These are phyloP conservation scores for Ornithoptera alexandrae DNA, from an alignment of 2,888 invertebrate genomes.

Conservation along the genomic window DNA sequence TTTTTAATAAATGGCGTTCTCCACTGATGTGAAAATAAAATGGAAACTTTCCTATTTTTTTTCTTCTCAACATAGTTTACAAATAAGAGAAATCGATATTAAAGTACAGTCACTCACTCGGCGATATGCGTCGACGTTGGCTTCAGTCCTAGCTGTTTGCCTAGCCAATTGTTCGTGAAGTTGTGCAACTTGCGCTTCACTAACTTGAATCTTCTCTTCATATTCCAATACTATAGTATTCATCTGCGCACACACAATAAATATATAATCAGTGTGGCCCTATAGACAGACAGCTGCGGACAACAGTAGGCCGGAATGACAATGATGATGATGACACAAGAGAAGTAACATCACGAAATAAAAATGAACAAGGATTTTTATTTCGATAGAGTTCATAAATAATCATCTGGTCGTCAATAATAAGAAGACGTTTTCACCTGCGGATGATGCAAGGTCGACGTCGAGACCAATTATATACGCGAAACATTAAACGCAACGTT, in stretches of 20 bases:
- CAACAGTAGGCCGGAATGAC: too few relatives aligned
- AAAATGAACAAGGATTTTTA: too few relatives aligned
- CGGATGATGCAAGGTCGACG: too few relatives aligned
- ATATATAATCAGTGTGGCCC: background rate
- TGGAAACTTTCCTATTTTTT: too few relatives aligned
- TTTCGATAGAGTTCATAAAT: too few relatives aligned
- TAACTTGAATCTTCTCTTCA: constrained; percentile 70
- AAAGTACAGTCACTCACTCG: constrained; percentile 46
- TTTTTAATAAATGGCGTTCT: too few relatives aligned
- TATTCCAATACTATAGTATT: constrained; percentile 70
- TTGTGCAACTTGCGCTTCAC: constrained; percentile 56
- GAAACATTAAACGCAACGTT: too few relatives aligned
- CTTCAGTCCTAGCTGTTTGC: constrained; percentile 56
- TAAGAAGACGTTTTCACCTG: too few relatives aligned
- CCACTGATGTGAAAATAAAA: too few relatives aligned
- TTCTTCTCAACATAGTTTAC: background rate
- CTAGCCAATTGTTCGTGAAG: constrained; percentile 62
- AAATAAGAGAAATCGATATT: background rate
- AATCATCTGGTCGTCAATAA: too few relatives aligned
- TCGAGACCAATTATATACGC: too few relatives aligned
- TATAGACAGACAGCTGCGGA: too few relatives aligned
- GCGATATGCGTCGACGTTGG: constrained; percentile 66
- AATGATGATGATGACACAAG: background rate
- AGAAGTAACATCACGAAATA: background rate
- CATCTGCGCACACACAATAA: constrained; percentile 46